Evolutionary conservation across 2,888 invertebrate species (phyloP).

Genomic region (Adineta ricciae): DNA sequence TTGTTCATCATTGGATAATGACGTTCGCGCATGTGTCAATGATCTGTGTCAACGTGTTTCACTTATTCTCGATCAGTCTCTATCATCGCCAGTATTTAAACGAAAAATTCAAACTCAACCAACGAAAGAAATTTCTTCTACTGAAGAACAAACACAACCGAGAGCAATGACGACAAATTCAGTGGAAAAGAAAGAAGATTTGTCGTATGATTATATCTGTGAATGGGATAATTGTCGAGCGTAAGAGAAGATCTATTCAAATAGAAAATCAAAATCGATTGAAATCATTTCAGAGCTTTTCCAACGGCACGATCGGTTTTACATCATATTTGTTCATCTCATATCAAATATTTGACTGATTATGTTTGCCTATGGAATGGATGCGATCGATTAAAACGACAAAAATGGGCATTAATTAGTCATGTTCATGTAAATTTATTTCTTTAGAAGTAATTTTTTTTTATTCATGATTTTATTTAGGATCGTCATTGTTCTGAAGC

Average conservation of each 20-base stretch:
- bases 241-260: neutral
- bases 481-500: slow-evolving; percentile 26
- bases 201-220: slow-evolving; percentile 57
- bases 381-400: slow-evolving; percentile 70
- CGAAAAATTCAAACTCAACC: neutral
- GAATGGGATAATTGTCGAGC: slow-evolving; percentile 79
- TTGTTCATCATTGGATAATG: neutral
- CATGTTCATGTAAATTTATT: slow-evolving; percentile 61
- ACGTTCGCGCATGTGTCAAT: neutral
- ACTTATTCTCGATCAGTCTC: neutral
- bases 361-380: slow-evolving; percentile 72
- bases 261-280: too few relatives aligned
- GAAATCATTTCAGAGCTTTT: slow-evolving; percentile 43
- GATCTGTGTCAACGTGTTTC: neutral
- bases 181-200: too few relatives aligned
- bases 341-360: slow-evolving; percentile 49
- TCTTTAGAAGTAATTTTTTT: neutral
- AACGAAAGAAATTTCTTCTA: neutral
- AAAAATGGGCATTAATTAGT: slow-evolving; percentile 86
- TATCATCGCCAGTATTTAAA: neutral
- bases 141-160: neutral
- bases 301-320: slow-evolving; percentile 57
- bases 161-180: neutral
- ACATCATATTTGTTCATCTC: slow-evolving; percentile 71
- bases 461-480: slow-evolving; percentile 34